Base-by-base conservation (phyloP, 2,888 invertebrate genomes). In the Andrena bucephala region DNA sequence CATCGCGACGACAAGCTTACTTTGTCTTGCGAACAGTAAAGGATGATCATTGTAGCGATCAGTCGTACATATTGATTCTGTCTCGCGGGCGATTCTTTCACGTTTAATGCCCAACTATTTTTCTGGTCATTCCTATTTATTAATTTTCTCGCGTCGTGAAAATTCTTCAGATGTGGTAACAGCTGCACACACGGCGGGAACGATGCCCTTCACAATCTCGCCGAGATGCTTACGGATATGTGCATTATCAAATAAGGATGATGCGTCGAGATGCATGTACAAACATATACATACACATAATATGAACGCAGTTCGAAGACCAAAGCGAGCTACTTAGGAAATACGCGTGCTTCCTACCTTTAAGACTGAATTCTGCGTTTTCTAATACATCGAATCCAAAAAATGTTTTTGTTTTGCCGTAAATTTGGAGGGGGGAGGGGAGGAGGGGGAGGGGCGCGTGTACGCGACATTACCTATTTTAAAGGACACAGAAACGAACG, bases 321-420 rank as follows among this genome's bases (percentile, higher is more conserved):
- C 72, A 81, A 79, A 83, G 78, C 76, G 73, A 73, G 78, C 81
- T 77, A 75, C 77, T 80, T 63, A 85, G 85, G 85, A 85, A 74
- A 81, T 78, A 84, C 65, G 76, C 86, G 90, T 88, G 91, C 90
- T 92, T 92, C 91, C 92, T 90, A 89, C 83, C 85, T 86, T 86
- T 89, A 91, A 92, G 92, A 92, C 92, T 92, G 92, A 92, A 87
- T 87, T 87, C 83, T 84, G 90, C 85, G 85, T 88, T 89, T 86
- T 84, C 57, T 81, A 83, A 82, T 76, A 87, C 72, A 77, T 80
- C 62, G 60, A 65, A 80, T 77, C 67, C 59, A 70, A 71, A 77
- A 67, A 29, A 42, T 16, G 5, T 59, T 73, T 20, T 62, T 36
- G 27, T 65, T 87, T 70, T 76, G 16, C 50, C 42, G 42, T 57